These are phyloP conservation scores for Puntigrus tetrazona DNA, from an alignment of 2,113 vertebrate genomes.

Conservation along the genomic window DNA sequence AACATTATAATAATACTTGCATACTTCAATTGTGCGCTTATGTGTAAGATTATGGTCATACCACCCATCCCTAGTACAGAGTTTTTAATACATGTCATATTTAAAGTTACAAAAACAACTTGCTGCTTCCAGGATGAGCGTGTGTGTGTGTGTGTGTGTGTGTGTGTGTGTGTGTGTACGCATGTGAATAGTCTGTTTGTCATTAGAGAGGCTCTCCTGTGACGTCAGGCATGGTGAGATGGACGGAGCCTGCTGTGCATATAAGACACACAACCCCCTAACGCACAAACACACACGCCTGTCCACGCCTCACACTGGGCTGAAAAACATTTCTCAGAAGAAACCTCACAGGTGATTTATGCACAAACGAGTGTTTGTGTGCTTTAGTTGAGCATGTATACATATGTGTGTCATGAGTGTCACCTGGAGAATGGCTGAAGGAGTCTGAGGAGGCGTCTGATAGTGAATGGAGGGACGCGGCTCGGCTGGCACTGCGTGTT, in stretches of 20 bases:
- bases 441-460: slow-evolving; percentile 82
- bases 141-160: neutral
- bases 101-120: neutral
- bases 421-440: slow-evolving; percentile 84
- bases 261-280: slow-evolving; percentile 30
- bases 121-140: neutral
- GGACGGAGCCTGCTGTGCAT: slow-evolving; percentile 29
- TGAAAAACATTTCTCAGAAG: slow-evolving; percentile 43
- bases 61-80: neutral
- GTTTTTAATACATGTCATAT: neutral
- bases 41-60: neutral
- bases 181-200: slow-evolving; percentile 41
- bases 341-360: slow-evolving; percentile 13
- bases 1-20: neutral
- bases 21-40: neutral
- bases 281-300: slow-evolving; percentile 9
- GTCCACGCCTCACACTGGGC: neutral
- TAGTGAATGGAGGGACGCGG: slow-evolving; percentile 76
- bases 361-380: slow-evolving; percentile 1
- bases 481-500: slow-evolving; percentile 66
- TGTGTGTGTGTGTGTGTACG: neutral
- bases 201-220: slow-evolving; percentile 43
- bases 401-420: slow-evolving; percentile 24
- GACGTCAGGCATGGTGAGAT: slow-evolving; percentile 32
- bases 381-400: neutral